Evolutionary conservation across 2,888 invertebrate species (phyloP).

Genomic region (Drosophila yooni): DNA sequence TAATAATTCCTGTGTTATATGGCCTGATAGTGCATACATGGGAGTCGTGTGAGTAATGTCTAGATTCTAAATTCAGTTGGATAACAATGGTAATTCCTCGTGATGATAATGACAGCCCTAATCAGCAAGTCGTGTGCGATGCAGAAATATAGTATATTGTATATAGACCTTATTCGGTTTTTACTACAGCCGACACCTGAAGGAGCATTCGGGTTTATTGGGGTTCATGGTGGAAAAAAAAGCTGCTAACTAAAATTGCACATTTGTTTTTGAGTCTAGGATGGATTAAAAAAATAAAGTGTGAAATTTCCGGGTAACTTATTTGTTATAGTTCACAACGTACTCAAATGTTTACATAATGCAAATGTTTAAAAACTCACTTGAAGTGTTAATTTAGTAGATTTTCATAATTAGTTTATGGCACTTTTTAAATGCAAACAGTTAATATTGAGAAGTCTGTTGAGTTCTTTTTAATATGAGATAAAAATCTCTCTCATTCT

Average conservation of each 20-base stretch:
- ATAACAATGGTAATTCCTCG: constrained; percentile 75
- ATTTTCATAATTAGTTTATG: not conserved
- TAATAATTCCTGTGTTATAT: not conserved
- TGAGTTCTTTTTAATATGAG: not conserved
- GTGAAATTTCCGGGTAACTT: not conserved
- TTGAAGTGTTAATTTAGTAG: not conserved
- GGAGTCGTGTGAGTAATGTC: constrained; percentile 60
- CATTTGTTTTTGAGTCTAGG: constrained; percentile 3
- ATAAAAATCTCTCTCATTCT: not conserved
- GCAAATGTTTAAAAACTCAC: not conserved
- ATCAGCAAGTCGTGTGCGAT: constrained; percentile 44
- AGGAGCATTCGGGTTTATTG: not conserved
- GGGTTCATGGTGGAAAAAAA: not conserved
- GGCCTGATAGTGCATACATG: constrained; percentile 5
- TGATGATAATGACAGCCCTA: constrained; percentile 70
- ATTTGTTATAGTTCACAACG: not conserved
- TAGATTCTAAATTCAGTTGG: constrained; percentile 71
- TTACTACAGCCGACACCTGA: not conserved
- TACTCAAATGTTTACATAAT: not conserved
- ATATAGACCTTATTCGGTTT: constrained; percentile 5
- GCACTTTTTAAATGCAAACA: not conserved
- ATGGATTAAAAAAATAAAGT: not conserved
- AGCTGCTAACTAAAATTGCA: not conserved
- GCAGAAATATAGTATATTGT: not conserved
- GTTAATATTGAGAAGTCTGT: not conserved